Evolutionary conservation across 2,113 vertebrate genomes (phyloP), one percentile per base, ranked within the genome.

Genomic region (Rana temporaria): DNA sequence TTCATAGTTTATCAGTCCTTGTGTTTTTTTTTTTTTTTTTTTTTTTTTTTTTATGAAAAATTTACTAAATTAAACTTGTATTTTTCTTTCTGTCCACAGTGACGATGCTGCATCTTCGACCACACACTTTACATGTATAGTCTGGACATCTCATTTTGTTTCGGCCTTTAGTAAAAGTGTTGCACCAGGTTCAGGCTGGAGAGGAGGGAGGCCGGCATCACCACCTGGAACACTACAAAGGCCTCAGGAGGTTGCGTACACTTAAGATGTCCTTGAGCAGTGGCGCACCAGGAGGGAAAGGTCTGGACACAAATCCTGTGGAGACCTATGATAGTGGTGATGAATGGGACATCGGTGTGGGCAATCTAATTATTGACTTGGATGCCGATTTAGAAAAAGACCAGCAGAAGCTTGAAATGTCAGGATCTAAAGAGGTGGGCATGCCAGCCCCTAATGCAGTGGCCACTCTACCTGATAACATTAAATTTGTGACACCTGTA

Each of bases 211-310:
- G 91, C 80, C 90, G 91, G 89, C 92, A 93, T 90, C 93, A 89
- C 91, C 92, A 93, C 88, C 66, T 92, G 87, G 92, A 92, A 67
- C 71, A 75, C 66, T 56, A 57, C 74, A n/a, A 74, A 82, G 80
- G 80, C 70, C 80, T 62, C 80, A 42, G 89, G 90, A 95, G 95
- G 96, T 94, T 94, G 84, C 95, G 95, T 98, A 96, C 96, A 94
- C 98, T 96, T 99, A 99, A 99, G 96, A 99, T 99, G 98, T 99
- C 98, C 97, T 97, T 99, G 97, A 99, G 98, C 97, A 94, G 98
- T 95, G 97, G 97, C 96, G 96, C 97, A 97, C 96, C 97, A 97
- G 97, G 97, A 96, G 98, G 97, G 98, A 98, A 99, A 99, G 97
- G 97, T 97, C 96, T 98, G 87, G 98, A 99, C 94, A 96, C 97